Percentiles rank a stretch among this genome's conserved stretches.
Evolutionary conservation across 2,888 invertebrate species (phyloP).

Genomic region (Tryphoninae sp.): DNA sequence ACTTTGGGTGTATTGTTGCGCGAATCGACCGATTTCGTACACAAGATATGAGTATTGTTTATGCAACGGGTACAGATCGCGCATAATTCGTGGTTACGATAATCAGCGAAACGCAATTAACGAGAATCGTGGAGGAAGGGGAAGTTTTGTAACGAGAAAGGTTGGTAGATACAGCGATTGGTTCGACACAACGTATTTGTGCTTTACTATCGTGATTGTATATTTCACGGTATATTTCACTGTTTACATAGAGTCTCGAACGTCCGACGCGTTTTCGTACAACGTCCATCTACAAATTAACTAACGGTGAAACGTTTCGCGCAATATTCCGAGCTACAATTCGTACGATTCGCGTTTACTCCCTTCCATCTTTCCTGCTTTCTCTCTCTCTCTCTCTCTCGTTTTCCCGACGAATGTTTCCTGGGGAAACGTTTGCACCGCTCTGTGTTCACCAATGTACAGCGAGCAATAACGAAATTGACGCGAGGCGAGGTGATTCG

Average conservation of each 20-base stretch:
- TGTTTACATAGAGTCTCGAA: slow-evolving; percentile 32
- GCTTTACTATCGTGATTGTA: no score
- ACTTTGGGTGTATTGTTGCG: slow-evolving; percentile 1
- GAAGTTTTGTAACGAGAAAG: slow-evolving; percentile 5
- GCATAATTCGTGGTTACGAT: slow-evolving; percentile 26
- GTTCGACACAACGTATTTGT: slow-evolving; percentile 6
- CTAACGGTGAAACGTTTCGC: slow-evolving; percentile 21
- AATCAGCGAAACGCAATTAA: slow-evolving; percentile 56
- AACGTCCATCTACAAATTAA: slow-evolving; percentile 30
- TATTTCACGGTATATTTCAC: neutral
- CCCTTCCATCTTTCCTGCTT: neutral
- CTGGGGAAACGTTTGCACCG: slow-evolving; percentile 12
- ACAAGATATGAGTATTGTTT: neutral
- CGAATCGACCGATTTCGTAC: neutral
- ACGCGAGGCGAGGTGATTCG: neutral
- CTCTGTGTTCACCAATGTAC: neutral
- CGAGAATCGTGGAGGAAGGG: slow-evolving; percentile 9
- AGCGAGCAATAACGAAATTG: slow-evolving; percentile 52
- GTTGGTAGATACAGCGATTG: neutral
- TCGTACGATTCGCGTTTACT: neutral
- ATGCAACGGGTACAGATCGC: neutral
- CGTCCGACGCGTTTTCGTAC: neutral
- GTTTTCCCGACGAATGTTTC: slow-evolving; percentile 1
- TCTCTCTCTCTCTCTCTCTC: neutral
- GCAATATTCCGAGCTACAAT: slow-evolving; percentile 1